A percentile compares a stretch with the other conserved stretches of the same genome.
phyloP scores from a whole-genome alignment of 2,113 vertebrate genomes.

The Tyto alba region DNA sequence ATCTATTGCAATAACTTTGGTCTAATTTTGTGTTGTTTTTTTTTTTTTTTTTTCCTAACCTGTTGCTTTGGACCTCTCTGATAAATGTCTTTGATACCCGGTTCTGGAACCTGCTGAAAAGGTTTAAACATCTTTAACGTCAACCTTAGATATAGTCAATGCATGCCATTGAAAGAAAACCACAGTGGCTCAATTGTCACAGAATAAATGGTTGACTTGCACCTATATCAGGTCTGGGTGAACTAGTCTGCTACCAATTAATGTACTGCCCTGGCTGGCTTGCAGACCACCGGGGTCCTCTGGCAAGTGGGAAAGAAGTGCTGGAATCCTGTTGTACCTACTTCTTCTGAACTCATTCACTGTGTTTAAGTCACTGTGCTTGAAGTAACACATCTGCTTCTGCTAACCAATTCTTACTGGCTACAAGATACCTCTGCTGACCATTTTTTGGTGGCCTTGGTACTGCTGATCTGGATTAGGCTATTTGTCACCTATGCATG shows the following conservation, averaged over 20 bases:
- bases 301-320: neutral
- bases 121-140: neutral
- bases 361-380: neutral
- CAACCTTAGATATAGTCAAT: neutral
- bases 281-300: neutral
- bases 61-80: neutral
- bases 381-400: neutral
- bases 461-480: neutral
- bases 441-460: neutral
- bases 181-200: neutral
- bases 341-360: neutral
- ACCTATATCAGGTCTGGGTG: neutral
- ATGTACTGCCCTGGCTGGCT: neutral
- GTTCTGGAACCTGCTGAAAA: neutral
- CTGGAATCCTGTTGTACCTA: neutral
- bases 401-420: neutral
- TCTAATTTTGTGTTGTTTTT: neutral
- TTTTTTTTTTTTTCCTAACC: neutral
- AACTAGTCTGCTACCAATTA: neutral
- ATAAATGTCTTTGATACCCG: neutral
- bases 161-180: neutral
- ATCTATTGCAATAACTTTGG: neutral
- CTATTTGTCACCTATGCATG: neutral
- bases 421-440: neutral
- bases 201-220: neutral